Evolutionary conservation across 1,140 invertebrate species (phyloP).

Genomic region (Cydia pomonella): DNA sequence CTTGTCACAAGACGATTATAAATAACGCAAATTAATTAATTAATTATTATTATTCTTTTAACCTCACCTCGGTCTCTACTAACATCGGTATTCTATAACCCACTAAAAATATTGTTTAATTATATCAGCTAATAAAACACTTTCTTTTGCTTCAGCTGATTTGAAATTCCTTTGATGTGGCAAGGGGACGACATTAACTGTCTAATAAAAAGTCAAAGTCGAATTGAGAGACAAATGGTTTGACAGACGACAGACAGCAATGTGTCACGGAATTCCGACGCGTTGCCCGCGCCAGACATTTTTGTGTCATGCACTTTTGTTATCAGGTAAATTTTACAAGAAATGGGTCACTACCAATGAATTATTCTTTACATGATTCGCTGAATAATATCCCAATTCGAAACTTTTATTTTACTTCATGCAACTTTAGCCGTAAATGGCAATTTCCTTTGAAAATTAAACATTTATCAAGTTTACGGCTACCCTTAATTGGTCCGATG

Average conservation of each 20-base stretch:
- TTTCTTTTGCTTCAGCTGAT: neutral
- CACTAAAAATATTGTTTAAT: too few relatives aligned
- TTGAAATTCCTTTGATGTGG: constrained; percentile 1
- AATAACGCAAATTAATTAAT: too few relatives aligned
- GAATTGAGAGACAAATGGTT: constrained; percentile 7
- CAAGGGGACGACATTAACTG: constrained; percentile 10
- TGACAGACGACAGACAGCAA: constrained; percentile 13
- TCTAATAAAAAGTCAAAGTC: constrained; percentile 13
- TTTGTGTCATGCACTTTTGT: constrained; percentile 1
- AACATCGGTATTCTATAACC: too few relatives aligned
- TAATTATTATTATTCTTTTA: too few relatives aligned
- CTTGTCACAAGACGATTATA: too few relatives aligned
- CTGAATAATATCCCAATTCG: neutral
- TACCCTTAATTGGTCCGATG: constrained; percentile 28
- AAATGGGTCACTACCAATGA: neutral
- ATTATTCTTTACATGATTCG: neutral
- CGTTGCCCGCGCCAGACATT: neutral
- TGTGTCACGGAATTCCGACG: constrained; percentile 20
- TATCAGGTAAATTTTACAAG: constrained; percentile 6
- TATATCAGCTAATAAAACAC: neutral
- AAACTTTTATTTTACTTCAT: constrained; percentile 9
- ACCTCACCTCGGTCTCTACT: too few relatives aligned
- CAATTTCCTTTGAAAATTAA: constrained; percentile 25
- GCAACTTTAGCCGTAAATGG: constrained; percentile 9
- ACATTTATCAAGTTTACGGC: constrained; percentile 25